These are phyloP conservation scores for Xylophagus ater DNA, from an alignment of 2,888 invertebrate genomes.

Conservation along the genomic window DNA sequence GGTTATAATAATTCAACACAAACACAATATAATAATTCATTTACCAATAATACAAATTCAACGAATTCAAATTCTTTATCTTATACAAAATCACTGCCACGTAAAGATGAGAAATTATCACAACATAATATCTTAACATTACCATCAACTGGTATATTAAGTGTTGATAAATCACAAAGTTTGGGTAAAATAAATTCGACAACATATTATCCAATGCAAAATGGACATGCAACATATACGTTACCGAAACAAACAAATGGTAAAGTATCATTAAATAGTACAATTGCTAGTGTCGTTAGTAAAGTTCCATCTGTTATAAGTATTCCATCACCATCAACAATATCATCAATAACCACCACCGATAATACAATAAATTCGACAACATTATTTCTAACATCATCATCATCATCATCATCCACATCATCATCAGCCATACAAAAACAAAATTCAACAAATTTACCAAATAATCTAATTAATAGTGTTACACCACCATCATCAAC, in stretches of 20 bases:
- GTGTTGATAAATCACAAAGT: constrained; percentile 20
- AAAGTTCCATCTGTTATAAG: constrained; percentile 39
- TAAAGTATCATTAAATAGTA: constrained; percentile 36
- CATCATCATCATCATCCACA: not conserved
- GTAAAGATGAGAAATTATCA: constrained; percentile 24
- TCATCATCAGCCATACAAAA: constrained; percentile 7
- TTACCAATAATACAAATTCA: not conserved
- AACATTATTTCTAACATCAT: constrained; percentile 11
- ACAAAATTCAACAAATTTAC: not conserved
- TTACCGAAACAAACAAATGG: constrained; percentile 32
- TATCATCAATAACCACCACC: constrained; percentile 12
- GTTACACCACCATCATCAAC: not conserved
- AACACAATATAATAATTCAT: constrained; percentile 4
- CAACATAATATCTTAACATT: constrained; percentile 33
- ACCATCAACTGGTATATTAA: constrained; percentile 22
- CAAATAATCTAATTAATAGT: not conserved
- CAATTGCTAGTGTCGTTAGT: constrained; percentile 37
- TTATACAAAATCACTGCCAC: constrained; percentile 23
- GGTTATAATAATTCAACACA: constrained; percentile 5
- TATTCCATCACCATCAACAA: constrained; percentile 28
- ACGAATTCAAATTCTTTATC: constrained; percentile 15
- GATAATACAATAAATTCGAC: no score
- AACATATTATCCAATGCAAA: constrained; percentile 37
- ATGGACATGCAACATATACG: constrained; percentile 36
- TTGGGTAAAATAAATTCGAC: constrained; percentile 35